Evolutionary conservation across 2,888 invertebrate genomes (phyloP), one percentile per base, ranked within the genome.

Genomic region (Drosophila demipolita): DNA sequence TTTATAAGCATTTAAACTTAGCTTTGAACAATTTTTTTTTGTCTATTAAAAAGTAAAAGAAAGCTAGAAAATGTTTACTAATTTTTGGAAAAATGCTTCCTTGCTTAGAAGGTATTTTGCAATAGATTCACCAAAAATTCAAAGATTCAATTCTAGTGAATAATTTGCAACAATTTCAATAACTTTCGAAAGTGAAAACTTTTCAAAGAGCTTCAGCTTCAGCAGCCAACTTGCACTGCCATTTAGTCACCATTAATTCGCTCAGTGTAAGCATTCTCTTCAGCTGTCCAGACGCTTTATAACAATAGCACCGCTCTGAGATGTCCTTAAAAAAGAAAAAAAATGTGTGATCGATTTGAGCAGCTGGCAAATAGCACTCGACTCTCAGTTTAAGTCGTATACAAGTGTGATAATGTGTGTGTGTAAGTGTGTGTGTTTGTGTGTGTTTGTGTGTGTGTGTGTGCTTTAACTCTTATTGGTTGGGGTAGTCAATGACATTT

Each of bases 401-500:
- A 65, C 54, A 59, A 75, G 78, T 66, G 79, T 62, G 71, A 75
- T 82, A 82, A 82, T 80, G 52, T 54, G 64, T 75, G 48, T 67
- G 65, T 77, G 67, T 68, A 68, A 67, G 60, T 53, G 26, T 36
- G 55, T 50, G 17, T 20, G n/a, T 66, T 65, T 40, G 67, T 66
- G 26, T 38, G 38, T 57, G 38, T 29, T 17, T 38, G 33, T 35
- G 58, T 36, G 35, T 54, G 57, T 67, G 38, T 45, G 67, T 53
- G 60, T 52, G 49, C 53, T 55, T 12, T 20, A 75, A 64, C 52
- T 63, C 49, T 60, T 53, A 67, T 73, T 88, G 78, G 67, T 67
- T 74, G 69, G 65, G 55, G 52, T 66, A 78, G 83, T 78, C 78
- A 75, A 72, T 82, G 83, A 67, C 76, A 83, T 81, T 79, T 75